Conservation (phyloP, 2,888 invertebrate genomes). For the Prosopocoilus inquinatus region DNA sequence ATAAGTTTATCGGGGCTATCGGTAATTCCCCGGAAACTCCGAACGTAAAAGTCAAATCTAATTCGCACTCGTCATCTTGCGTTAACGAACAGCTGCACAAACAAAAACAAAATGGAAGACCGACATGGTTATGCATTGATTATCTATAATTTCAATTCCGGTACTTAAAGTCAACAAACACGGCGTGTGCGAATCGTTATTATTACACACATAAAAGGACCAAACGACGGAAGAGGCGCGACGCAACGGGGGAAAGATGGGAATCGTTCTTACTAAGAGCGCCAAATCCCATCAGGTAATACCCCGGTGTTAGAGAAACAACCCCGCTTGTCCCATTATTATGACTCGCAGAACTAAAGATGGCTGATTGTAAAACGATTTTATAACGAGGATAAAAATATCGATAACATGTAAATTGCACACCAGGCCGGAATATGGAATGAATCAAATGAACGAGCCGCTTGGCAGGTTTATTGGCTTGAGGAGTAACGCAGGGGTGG, state of each 20-base stretch:
- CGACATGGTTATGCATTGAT: slow-evolving; percentile 13
- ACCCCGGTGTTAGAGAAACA: slow-evolving; percentile 15
- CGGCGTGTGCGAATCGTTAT: slow-evolving; percentile 24
- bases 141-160: slow-evolving; percentile 32
- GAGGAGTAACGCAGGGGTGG: slow-evolving; percentile 42
- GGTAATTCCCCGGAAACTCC: slow-evolving; percentile 27
- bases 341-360: slow-evolving; percentile 36
- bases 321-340: slow-evolving; percentile 30
- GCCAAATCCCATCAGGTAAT: slow-evolving; percentile 30
- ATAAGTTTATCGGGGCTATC: slow-evolving; percentile 31
- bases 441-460: slow-evolving; percentile 50
- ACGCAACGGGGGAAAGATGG: slow-evolving; percentile 20
- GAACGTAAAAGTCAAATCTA: background rate
- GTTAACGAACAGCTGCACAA: too few relatives aligned
- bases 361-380: slow-evolving; percentile 49
- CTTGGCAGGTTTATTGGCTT: slow-evolving; percentile 50
- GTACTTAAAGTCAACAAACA: slow-evolving; percentile 33
- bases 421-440: slow-evolving; percentile 49
- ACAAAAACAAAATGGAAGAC: too few relatives aligned
- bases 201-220: slow-evolving; percentile 20
- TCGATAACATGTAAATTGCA: slow-evolving; percentile 53
- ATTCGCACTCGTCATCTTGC: too few relatives aligned
- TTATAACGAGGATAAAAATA: slow-evolving; percentile 51
- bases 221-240: slow-evolving; percentile 13
- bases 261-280: slow-evolving; percentile 24